Conservation (phyloP, 2,113 vertebrate genomes). For the Empidonax alnorum region DNA sequence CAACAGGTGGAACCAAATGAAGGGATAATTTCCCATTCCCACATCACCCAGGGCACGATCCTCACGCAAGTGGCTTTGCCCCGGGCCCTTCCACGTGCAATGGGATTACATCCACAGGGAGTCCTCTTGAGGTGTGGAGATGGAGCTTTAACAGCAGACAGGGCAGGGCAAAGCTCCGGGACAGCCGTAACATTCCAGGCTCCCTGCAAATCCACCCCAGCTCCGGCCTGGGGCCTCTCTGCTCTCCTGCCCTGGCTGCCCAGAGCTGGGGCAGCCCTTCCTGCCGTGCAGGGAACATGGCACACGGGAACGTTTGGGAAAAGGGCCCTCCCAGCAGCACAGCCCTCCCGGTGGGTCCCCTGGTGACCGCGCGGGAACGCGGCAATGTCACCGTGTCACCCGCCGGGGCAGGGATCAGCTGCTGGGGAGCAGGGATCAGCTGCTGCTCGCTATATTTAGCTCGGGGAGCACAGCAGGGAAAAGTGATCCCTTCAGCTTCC, state of each 20-base stretch:
- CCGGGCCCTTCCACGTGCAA: fast-evolving
- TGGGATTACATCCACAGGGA: fast-evolving
- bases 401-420: neutral
- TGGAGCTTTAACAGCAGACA: fast-evolving
- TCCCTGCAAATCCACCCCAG: neutral
- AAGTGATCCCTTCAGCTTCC: conserved; percentile 59
- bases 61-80: too few species aligned
- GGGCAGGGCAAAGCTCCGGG: fast-evolving
- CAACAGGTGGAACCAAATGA: fast-evolving
- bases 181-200: neutral
- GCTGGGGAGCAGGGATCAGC: conserved; percentile 38
- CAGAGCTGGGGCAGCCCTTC: neutral
- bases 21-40: neutral
- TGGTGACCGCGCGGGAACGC: neutral
- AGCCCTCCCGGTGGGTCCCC: fast-evolving
- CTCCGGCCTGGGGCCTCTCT: fast-evolving
- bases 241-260: neutral
- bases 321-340: fast-evolving
- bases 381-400: conserved; percentile 21
- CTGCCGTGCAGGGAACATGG: fast-evolving
- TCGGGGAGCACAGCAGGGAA: conserved; percentile 39
- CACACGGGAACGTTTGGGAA: fast-evolving
- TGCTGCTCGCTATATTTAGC: conserved; percentile 77
- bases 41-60: fast-evolving
- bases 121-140: fast-evolving